Conservation (phyloP, 1,140 invertebrate genomes). For the Heliconius nattereri region DNA sequence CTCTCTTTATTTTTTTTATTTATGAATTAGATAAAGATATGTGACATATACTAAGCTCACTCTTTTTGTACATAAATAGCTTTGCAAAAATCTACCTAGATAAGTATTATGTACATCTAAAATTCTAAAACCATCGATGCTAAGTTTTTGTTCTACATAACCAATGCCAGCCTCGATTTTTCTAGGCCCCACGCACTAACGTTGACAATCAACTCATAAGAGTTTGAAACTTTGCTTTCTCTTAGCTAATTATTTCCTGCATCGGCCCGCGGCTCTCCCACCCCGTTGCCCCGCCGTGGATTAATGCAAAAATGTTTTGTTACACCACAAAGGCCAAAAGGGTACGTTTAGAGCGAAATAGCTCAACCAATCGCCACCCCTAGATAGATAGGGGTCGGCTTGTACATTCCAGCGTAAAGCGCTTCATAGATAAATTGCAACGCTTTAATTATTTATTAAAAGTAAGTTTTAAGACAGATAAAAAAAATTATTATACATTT, state of each 20-base stretch:
- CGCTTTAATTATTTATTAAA: slow-evolving; percentile 33
- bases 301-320: slow-evolving; percentile 64
- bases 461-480: neutral
- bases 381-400: slow-evolving; percentile 64
- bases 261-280: slow-evolving; percentile 42
- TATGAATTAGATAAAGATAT: too few species aligned
- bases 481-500: neutral
- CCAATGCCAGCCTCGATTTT: neutral
- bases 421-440: slow-evolving; percentile 67
- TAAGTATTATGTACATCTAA: neutral
- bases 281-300: slow-evolving; percentile 57
- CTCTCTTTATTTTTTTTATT: too few species aligned
- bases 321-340: slow-evolving; percentile 53
- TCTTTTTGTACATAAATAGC: too few species aligned
- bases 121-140: neutral
- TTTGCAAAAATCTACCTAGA: too few species aligned
- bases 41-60: too few species aligned
- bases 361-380: slow-evolving; percentile 58
- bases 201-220: slow-evolving; percentile 5
- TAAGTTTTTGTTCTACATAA: neutral
- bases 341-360: slow-evolving; percentile 52
- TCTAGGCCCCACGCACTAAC: slow-evolving; percentile 9
- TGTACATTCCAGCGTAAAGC: slow-evolving; percentile 54
- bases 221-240: slow-evolving; percentile 16
- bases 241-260: slow-evolving; percentile 35